Percentiles rank a stretch among this genome's conserved stretches.
These are phyloP conservation scores for Oscheius sp. DNA, from an alignment of 2,888 invertebrate species.

Conservation along the genomic window DNA sequence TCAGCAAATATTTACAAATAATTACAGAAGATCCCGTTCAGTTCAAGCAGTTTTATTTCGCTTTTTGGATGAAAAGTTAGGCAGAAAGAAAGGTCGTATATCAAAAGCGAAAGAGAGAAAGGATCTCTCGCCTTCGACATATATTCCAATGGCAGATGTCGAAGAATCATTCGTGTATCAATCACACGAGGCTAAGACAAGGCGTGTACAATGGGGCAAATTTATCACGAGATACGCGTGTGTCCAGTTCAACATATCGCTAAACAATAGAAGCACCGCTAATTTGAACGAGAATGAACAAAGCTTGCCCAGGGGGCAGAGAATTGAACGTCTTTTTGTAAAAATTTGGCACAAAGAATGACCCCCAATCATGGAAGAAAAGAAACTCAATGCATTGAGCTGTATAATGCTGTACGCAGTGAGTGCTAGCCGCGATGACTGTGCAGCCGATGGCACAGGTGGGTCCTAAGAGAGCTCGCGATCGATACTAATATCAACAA, in stretches of 20 bases:
- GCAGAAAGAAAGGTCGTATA: neutral
- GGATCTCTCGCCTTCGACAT: neutral
- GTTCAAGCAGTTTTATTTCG: neutral
- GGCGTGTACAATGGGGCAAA: constrained; percentile 19
- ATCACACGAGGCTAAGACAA: constrained; percentile 14
- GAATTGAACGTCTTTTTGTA: constrained; percentile 17
- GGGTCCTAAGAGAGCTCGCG: constrained; percentile 25
- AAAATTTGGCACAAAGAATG: neutral
- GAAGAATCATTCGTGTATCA: constrained; percentile 5
- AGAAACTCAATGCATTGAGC: neutral
- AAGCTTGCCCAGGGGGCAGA: constrained; percentile 3
- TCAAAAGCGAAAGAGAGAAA: neutral
- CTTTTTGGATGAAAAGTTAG: neutral
- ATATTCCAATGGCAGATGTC: neutral
- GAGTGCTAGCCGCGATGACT: too few relatives aligned
- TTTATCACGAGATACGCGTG: constrained; percentile 12
- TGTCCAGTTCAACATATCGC: constrained; percentile 25
- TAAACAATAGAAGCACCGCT: constrained; percentile 17
- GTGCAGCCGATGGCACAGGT: constrained; percentile 17
- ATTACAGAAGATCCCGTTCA: constrained; percentile 1
- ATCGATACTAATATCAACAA: constrained; percentile 31
- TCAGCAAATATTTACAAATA: constrained; percentile 26
- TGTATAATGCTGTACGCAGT: neutral
- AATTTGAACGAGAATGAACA: constrained; percentile 13
- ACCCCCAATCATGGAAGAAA: neutral